These are phyloP conservation scores for Heliopora coerulea DNA, from an alignment of 92 coral and sea anemone genomes.

Conservation along the genomic window DNA sequence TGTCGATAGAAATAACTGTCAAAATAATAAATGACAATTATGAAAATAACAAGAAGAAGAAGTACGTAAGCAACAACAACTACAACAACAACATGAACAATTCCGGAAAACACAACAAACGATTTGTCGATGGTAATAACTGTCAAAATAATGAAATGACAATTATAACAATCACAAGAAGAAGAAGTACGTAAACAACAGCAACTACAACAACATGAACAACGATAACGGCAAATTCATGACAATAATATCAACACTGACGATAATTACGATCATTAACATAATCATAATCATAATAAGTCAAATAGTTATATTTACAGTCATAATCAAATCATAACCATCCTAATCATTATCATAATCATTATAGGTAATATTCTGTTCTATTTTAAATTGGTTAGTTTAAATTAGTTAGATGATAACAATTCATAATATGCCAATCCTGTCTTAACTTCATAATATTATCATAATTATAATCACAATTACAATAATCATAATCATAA, in stretches of 20 bases:
- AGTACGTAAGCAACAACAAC: too few relatives aligned
- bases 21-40: neutral
- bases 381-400: too few relatives aligned
- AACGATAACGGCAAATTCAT: too few relatives aligned
- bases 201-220: too few relatives aligned
- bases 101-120: too few relatives aligned
- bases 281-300: neutral
- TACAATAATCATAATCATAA: neutral
- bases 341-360: slow-evolving; percentile 1
- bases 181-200: too few relatives aligned
- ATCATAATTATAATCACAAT: slow-evolving; percentile 10
- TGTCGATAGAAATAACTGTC: neutral
- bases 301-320: neutral
- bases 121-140: too few relatives aligned
- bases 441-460: neutral
- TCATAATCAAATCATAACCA: neutral
- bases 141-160: neutral
- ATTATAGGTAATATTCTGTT: too few relatives aligned
- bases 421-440: neutral
- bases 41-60: neutral
- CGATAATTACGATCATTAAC: neutral
- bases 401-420: too few relatives aligned
- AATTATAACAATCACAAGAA: neutral
- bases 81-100: too few relatives aligned
- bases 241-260: neutral